Evolutionary conservation across 1,140 invertebrate species (phyloP).

Genomic region (Drosophila punjabiensis): DNA sequence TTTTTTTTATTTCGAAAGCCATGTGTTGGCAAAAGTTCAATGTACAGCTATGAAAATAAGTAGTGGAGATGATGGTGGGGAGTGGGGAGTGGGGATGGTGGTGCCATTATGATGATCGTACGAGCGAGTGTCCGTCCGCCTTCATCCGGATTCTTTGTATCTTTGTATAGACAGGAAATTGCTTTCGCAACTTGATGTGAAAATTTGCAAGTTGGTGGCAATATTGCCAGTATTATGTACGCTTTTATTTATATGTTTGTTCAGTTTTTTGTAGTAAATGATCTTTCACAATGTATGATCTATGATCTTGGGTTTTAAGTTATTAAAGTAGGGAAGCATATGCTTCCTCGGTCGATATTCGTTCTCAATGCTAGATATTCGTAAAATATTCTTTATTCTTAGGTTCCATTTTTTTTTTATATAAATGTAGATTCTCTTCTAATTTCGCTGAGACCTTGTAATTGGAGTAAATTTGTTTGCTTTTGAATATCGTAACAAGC

Average conservation of each 20-base stretch:
- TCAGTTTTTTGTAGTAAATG: neutral
- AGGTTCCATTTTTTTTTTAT: neutral
- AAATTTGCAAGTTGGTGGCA: constrained; percentile 59
- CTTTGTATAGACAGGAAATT: constrained; percentile 27
- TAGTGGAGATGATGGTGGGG: neutral
- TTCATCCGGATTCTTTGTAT: constrained; percentile 18
- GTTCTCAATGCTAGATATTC: neutral
- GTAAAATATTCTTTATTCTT: too few species aligned
- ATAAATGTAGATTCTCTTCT: neutral
- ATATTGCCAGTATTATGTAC: constrained; percentile 21
- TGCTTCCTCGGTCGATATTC: too few species aligned
- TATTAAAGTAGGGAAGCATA: too few species aligned
- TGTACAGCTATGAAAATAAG: constrained; percentile 55
- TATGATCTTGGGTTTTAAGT: constrained; percentile 1
- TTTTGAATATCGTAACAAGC: neutral
- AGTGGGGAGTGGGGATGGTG: neutral
- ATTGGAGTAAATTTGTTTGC: constrained; percentile 40
- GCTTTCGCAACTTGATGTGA: constrained; percentile 67
- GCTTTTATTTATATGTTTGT: neutral
- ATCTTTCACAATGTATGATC: neutral
- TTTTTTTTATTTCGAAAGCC: neutral
- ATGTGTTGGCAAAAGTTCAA: constrained; percentile 60
- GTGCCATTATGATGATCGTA: neutral
- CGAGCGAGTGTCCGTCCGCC: neutral
- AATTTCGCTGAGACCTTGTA: constrained; percentile 28